These are phyloP conservation scores for Brachyhypopomus gauderio DNA, from an alignment of 2,113 vertebrate genomes.

Conservation along the genomic window DNA sequence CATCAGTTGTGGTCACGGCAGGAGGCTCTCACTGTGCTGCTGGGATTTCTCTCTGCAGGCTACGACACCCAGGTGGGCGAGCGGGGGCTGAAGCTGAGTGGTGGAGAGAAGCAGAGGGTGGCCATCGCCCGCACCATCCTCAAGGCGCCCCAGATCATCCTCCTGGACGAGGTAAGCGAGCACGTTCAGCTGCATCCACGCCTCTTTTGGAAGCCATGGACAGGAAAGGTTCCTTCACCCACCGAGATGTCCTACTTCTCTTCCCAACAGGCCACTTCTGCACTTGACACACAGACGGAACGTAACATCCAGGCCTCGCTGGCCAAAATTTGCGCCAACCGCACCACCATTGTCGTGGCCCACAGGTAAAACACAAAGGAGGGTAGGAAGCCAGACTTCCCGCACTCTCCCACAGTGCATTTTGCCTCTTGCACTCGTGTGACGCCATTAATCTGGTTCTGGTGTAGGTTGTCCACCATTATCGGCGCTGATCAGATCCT, in stretches of 20 bases:
- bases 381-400: background rate
- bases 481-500: conserved; percentile 92
- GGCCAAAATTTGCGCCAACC: conserved; percentile 84
- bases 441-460: background rate
- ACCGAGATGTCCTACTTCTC: background rate
- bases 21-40: no score
- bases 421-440: background rate
- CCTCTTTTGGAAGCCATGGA: background rate
- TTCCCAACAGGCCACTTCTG: conserved; percentile 84
- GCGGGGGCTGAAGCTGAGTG: conserved; percentile 92
- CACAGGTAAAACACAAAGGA: conserved; percentile 80
- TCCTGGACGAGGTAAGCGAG: conserved; percentile 88
- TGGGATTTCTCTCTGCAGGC: conserved; percentile 62
- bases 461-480: conserved; percentile 88
- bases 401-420: no score
- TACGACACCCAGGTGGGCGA: conserved; percentile 94
- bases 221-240: no score
- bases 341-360: conserved; percentile 89
- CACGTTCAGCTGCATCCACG: background rate
- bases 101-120: conserved; percentile 95
- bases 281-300: conserved; percentile 91
- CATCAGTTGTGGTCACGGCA: no score
- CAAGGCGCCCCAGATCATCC: conserved; percentile 88
- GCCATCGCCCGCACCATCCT: conserved; percentile 95
- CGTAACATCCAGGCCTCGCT: conserved; percentile 94